Evolutionary conservation across 2,797 vertebrate species (phyloP).

Genomic region (Gymnoscopelus microlampas): DNA sequence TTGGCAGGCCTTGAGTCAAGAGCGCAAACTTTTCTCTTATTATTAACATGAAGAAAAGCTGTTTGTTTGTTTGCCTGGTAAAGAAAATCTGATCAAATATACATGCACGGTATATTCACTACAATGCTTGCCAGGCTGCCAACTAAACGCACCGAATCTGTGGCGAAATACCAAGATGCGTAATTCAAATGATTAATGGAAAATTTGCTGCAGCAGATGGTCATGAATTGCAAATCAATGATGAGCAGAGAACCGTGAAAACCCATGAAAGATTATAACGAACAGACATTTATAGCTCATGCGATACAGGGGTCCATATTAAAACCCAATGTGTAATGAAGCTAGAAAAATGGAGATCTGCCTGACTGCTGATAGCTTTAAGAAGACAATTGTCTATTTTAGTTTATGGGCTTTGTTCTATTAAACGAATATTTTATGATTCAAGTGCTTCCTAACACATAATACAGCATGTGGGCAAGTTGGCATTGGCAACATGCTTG

Average conservation of each 20-base stretch:
- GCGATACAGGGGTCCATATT: background rate
- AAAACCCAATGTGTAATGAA: background rate
- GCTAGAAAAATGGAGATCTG: background rate
- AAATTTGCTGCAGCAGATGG: conserved; percentile 11
- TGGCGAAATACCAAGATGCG: background rate
- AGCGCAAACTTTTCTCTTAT: no score
- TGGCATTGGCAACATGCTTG: no score
- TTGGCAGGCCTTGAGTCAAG: no score
- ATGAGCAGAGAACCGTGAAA: background rate
- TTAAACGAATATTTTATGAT: no score
- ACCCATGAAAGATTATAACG: background rate
- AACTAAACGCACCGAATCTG: background rate
- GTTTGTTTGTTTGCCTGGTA: background rate
- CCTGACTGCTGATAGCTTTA: background rate
- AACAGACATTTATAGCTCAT: background rate
- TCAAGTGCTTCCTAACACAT: no score
- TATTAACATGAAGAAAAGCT: no score
- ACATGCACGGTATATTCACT: background rate
- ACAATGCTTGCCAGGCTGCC: background rate
- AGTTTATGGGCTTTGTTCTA: no score
- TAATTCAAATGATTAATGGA: conserved; percentile 8
- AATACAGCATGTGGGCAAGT: no score
- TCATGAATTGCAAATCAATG: conserved; percentile 32
- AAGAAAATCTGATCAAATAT: background rate
- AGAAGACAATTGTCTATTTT: no score